These are phyloP conservation scores for Archegozetes longisetosus DNA, from an alignment of 1,140 invertebrate genomes.

Conservation along the genomic window DNA sequence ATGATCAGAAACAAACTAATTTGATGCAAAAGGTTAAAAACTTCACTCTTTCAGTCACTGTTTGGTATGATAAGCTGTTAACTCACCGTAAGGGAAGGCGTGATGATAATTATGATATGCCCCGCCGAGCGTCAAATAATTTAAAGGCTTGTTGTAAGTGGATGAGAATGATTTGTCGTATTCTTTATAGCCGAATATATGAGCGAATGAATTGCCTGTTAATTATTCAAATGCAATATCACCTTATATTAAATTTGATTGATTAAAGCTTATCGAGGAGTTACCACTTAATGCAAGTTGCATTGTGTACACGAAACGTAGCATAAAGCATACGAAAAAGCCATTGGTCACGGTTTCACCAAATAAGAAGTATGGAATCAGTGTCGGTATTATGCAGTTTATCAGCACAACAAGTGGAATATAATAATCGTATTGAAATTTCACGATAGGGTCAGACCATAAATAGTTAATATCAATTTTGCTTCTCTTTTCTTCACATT, in stretches of 20 bases:
- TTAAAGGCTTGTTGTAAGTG: slow-evolving; percentile 33
- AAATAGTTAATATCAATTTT: slow-evolving; percentile 71
- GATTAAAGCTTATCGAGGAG: slow-evolving; percentile 59
- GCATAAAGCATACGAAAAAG: slow-evolving; percentile 61
- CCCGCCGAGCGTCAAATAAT: slow-evolving; percentile 35
- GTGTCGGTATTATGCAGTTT: slow-evolving; percentile 70
- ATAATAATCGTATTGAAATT: slow-evolving; percentile 75
- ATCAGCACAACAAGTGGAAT: slow-evolving; percentile 54
- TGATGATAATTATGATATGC: slow-evolving; percentile 91
- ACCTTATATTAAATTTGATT: too few species aligned
- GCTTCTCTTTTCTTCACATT: slow-evolving; percentile 70
- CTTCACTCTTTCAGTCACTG: too few species aligned
- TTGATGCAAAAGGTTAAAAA: too few species aligned
- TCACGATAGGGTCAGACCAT: slow-evolving; percentile 59
- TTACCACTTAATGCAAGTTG: slow-evolving; percentile 62
- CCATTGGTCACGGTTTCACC: slow-evolving; percentile 60
- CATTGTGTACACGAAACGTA: slow-evolving; percentile 60
- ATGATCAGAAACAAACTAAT: too few species aligned
- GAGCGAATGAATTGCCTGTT: slow-evolving; percentile 85
- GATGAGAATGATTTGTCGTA: slow-evolving; percentile 52
- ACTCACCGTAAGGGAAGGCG: slow-evolving; percentile 62
- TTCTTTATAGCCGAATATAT: slow-evolving; percentile 73
- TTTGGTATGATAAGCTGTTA: too few species aligned
- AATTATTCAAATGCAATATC: too few species aligned
- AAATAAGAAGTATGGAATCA: slow-evolving; percentile 65